Conservation (phyloP, 2,797 vertebrate genomes). For the Pangasius larnaudii region DNA sequence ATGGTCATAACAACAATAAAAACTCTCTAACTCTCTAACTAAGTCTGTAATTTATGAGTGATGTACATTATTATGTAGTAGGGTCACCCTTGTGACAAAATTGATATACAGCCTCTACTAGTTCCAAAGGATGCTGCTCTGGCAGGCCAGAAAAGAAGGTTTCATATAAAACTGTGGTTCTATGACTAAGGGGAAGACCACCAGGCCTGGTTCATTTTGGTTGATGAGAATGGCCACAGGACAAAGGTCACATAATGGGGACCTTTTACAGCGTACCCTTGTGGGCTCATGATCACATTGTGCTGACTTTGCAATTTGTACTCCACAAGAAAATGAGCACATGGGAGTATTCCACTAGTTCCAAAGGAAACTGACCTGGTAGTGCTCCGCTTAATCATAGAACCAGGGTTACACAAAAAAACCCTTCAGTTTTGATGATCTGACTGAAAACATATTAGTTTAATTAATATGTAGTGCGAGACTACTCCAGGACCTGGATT, state of each 20-base stretch:
- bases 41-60: neutral
- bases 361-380: neutral
- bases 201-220: neutral
- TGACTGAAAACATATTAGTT: neutral
- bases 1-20: neutral
- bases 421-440: neutral
- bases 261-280: neutral
- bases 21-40: neutral
- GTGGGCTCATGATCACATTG: neutral
- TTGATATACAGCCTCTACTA: neutral
- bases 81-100: neutral
- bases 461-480: neutral
- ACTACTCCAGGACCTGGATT: neutral
- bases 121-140: neutral
- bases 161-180: neutral
- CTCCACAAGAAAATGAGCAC: neutral
- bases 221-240: neutral
- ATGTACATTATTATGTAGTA: neutral
- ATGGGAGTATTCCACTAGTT: neutral
- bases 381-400: neutral
- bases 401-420: neutral
- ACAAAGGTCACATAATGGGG: neutral
- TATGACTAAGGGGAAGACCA: neutral
- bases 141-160: neutral
- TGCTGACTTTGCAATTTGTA: neutral